Conservation (phyloP, 2,113 vertebrate genomes). For the Solea solea region DNA sequence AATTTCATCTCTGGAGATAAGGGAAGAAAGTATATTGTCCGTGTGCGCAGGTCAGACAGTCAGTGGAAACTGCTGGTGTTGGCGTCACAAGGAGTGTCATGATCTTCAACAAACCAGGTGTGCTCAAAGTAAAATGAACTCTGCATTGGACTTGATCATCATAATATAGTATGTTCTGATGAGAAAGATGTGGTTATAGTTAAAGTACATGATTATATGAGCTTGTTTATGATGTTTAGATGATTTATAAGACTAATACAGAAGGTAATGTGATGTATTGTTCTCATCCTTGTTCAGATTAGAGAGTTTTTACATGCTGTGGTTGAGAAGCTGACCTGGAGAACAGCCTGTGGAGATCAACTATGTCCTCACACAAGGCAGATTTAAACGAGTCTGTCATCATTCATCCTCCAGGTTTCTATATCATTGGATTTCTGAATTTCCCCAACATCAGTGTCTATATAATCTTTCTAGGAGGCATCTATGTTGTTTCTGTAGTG, state of each 20-base stretch:
- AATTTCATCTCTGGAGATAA: slow-evolving; percentile 15
- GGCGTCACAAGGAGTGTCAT: background rate
- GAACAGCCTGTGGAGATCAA: background rate
- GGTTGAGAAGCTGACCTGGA: background rate
- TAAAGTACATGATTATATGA: background rate
- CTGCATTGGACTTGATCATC: background rate
- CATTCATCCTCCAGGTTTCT: slow-evolving; percentile 62
- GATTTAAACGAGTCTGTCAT: slow-evolving; percentile 32
- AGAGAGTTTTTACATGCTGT: background rate
- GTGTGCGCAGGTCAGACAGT: background rate
- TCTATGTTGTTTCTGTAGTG: slow-evolving; percentile 54
- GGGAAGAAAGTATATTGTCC: background rate
- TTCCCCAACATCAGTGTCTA: slow-evolving; percentile 40
- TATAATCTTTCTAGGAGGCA: slow-evolving; percentile 50
- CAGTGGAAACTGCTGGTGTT: background rate
- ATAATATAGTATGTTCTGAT: background rate
- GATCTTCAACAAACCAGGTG: background rate
- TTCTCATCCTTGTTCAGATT: no score
- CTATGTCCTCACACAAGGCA: slow-evolving; percentile 23
- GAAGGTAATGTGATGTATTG: background rate
- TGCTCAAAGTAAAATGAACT: background rate
- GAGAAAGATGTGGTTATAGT: background rate
- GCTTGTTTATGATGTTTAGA: background rate
- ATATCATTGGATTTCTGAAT: slow-evolving; percentile 46
- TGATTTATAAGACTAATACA: background rate